Evolutionary conservation across 2,797 vertebrate species (phyloP), one percentile per base, ranked within the genome.

Genomic region (Vireo griseus): DNA sequence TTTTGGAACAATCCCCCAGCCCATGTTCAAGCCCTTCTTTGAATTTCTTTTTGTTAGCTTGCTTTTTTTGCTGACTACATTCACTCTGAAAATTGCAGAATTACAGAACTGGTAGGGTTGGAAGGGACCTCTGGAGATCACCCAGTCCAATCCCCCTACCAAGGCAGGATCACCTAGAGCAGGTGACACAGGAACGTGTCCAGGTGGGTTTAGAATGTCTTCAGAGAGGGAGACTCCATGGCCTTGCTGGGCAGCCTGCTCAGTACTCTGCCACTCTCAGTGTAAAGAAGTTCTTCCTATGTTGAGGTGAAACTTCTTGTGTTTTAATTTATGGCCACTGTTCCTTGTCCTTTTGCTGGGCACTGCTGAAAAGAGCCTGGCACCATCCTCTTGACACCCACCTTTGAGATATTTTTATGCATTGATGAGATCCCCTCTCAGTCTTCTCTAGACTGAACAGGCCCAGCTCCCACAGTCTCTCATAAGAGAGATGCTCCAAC

Each of bases 281-380:
- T 4, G 3, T 50, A 33, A 26, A 19, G 15, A 14, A 61, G 13
- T 22, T 57, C 39, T 51, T 63, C 28, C n/a, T 14, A 22, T 6
- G 20, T 3, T 51, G 44, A 26, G 19, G 14, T 45, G n/a, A 33
- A 76, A 69, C 16, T 63, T 50, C 28, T 18, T 16, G 21, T 44
- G 28, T 15, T 76, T 50, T n/a, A 18, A 7, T 69, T 69, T 58
- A 51, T 16, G 15, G 50, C 33, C 19, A 40, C 1, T 45, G 14
- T 12, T 63, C 44, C 37, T 58, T 0, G 0, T 63, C 28, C n/a
- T 69, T 14, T 39, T 0, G 0, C 50, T 25, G n/a, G 42, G 31
- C 11, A 44, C 3, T 24, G 39, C 13, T 5, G 7, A 14, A 31
- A 61, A 35, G 48, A 68, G 54, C 37, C 40, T 54, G 35, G 31